Conservation (phyloP, 1,140 invertebrate species). For the Drosophila nasuta region DNA sequence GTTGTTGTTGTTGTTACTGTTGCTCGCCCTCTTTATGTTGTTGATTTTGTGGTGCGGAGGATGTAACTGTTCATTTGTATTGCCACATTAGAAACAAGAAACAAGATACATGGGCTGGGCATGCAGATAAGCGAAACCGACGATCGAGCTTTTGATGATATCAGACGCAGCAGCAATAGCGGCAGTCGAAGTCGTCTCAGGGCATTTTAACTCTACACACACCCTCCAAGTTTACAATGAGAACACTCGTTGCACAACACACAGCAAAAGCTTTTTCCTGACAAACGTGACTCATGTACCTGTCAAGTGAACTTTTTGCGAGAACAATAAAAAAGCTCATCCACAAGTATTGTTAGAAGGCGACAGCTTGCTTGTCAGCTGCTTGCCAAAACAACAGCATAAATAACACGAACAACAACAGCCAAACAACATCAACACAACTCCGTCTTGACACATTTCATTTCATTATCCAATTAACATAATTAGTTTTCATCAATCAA, state of each 20-base stretch:
- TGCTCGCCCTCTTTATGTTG: conserved; percentile 22
- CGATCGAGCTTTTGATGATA: conserved; percentile 39
- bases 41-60: conserved; percentile 58
- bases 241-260: background rate
- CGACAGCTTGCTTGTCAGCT: conserved; percentile 26
- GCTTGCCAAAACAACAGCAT: conserved; percentile 33
- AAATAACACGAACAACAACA: conserved; percentile 11
- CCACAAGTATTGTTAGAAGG: conserved; percentile 19
- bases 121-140: conserved; percentile 32
- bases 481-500: conserved; percentile 83
- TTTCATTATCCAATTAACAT: conserved; percentile 82
- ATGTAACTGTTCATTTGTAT: conserved; percentile 69
- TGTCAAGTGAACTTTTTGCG: background rate
- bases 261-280: conserved; percentile 39
- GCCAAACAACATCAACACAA: conserved; percentile 19
- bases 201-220: conserved; percentile 18
- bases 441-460: conserved; percentile 73
- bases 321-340: background rate
- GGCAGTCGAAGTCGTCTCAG: conserved; percentile 2
- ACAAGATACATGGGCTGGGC: conserved; percentile 47
- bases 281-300: conserved; percentile 27
- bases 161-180: conserved; percentile 38
- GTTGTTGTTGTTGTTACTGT: conserved; percentile 17
- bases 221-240: background rate
- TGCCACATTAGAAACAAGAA: conserved; percentile 53